These are phyloP conservation scores for Lutjanus argentimaculatus DNA, from an alignment of 2,797 vertebrate genomes.

Conservation along the genomic window DNA sequence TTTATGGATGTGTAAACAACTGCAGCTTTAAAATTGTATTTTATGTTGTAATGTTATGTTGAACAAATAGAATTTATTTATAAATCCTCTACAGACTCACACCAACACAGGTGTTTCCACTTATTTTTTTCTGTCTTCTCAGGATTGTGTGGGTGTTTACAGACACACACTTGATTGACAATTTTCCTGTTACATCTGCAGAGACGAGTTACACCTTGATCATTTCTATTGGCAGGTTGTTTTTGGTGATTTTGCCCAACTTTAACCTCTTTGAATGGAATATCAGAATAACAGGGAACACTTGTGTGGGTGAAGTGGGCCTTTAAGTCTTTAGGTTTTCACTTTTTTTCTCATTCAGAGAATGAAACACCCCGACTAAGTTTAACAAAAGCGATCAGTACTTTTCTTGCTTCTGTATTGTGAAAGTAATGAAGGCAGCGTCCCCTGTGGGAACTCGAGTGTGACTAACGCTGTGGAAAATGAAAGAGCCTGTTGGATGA, in stretches of 20 bases:
- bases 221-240: too few species aligned
- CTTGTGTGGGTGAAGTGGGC: neutral
- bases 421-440: conserved; percentile 18
- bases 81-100: too few species aligned
- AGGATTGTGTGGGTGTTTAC: neutral
- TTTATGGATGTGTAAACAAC: too few species aligned
- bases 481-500: conserved; percentile 29
- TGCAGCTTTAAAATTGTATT: too few species aligned
- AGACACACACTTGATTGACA: neutral
- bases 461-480: conserved; percentile 44
- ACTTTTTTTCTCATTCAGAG: neutral
- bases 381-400: conserved; percentile 22
- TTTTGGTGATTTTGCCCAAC: neutral
- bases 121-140: too few species aligned
- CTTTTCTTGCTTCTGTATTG: conserved; percentile 4
- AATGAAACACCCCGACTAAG: neutral
- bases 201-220: neutral
- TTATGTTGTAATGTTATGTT: too few species aligned
- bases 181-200: neutral
- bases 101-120: too few species aligned
- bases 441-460: conserved; percentile 6
- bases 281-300: neutral
- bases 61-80: too few species aligned
- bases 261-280: neutral
- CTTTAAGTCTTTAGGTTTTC: neutral